phyloP scores from a whole-genome alignment of 1,140 invertebrate genomes.

The Orius laevigatus region DNA sequence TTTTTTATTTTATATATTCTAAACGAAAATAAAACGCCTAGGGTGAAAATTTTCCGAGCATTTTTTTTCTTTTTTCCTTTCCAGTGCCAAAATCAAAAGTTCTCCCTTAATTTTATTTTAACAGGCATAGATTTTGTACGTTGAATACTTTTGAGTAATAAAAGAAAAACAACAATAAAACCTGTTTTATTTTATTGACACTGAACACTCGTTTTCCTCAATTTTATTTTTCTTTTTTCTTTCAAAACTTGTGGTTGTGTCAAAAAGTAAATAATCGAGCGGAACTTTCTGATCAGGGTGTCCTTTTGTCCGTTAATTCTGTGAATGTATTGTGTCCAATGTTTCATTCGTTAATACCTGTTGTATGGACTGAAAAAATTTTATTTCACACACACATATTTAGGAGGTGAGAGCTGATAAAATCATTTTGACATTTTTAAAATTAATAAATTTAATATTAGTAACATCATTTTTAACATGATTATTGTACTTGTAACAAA shows the following conservation, averaged over 20 bases:
- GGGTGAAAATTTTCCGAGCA: too few species aligned
- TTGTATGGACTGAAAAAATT: too few species aligned
- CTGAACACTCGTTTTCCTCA: too few species aligned
- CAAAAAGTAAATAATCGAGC: constrained; percentile 6
- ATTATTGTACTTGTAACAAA: constrained; percentile 12
- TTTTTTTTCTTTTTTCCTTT: constrained; percentile 6
- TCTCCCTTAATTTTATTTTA: neutral
- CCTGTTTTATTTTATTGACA: constrained; percentile 3
- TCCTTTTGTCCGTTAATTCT: constrained; percentile 3
- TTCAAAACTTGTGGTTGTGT: constrained; percentile 4
- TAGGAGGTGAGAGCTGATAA: constrained; percentile 8
- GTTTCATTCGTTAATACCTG: too few species aligned
- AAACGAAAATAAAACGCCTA: too few species aligned
- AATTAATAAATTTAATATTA: constrained; percentile 5
- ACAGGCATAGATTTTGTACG: constrained; percentile 11
- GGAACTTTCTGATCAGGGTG: constrained; percentile 9
- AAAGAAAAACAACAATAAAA: neutral
- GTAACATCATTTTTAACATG: constrained; percentile 12
- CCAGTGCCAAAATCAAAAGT: constrained; percentile 6
- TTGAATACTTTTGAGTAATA: constrained; percentile 5
- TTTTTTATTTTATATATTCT: too few species aligned
- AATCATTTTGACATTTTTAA: constrained; percentile 5
- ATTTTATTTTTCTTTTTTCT: too few species aligned
- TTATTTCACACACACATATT: constrained; percentile 1
- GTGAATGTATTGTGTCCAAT: constrained; percentile 9